Conservation (phyloP, 2,888 invertebrate genomes). For the Xestobium rufovillosum region DNA sequence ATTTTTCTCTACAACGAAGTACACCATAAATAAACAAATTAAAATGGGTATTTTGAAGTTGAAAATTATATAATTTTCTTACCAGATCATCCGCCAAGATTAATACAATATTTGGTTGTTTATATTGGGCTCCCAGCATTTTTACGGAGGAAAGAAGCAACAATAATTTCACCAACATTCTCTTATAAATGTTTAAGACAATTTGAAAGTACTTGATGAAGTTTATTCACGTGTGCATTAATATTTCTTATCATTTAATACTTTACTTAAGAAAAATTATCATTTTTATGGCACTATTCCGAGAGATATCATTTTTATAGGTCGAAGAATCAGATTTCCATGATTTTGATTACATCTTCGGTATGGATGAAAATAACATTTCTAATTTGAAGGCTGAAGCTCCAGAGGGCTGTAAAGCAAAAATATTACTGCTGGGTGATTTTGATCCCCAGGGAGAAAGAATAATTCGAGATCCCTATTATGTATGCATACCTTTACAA, state of each 20-base stretch:
- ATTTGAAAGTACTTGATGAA: too few species aligned
- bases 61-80: too few species aligned
- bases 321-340: constrained; percentile 66
- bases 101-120: constrained; percentile 61
- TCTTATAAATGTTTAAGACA: too few species aligned
- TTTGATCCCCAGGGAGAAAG: constrained; percentile 74
- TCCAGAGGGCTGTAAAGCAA: constrained; percentile 60
- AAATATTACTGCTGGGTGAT: constrained; percentile 74
- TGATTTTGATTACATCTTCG: constrained; percentile 84
- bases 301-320: constrained; percentile 49
- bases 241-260: too few species aligned
- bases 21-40: too few species aligned
- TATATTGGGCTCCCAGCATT: background rate
- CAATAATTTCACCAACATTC: too few species aligned
- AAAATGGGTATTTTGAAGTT: too few species aligned
- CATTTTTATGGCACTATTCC: too few species aligned
- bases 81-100: constrained; percentile 82
- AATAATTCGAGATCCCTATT: constrained; percentile 88
- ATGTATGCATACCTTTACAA: constrained; percentile 52
- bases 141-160: too few species aligned
- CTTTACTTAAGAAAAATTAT: too few species aligned
- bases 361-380: constrained; percentile 91
- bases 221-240: too few species aligned
- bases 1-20: too few species aligned
- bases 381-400: constrained; percentile 54